phyloP scores from a whole-genome alignment of 2,797 vertebrate species.

The Pangasius mekongensis region DNA sequence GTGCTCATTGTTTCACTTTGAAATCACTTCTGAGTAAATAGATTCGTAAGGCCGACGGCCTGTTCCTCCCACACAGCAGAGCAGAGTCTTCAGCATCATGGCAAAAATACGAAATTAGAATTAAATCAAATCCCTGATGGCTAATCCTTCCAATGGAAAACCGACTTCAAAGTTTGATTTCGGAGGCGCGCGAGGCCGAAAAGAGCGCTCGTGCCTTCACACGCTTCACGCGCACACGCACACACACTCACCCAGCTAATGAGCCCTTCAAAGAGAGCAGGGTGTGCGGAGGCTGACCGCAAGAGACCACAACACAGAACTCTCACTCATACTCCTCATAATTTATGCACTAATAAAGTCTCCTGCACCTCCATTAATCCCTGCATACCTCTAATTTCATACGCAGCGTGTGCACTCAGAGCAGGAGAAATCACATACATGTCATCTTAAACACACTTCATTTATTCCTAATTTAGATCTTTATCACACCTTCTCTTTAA shows the following conservation, averaged over 20 bases:
- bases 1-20: conserved; percentile 31
- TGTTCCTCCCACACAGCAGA: conserved; percentile 69
- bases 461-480: not conserved
- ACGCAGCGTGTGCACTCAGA: not conserved
- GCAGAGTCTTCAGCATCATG: conserved; percentile 71
- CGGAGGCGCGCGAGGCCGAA: conserved; percentile 67
- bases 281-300: conserved; percentile 76
- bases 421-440: not conserved
- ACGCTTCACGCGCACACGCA: conserved; percentile 37
- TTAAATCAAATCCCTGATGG: conserved; percentile 78
- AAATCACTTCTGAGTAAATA: conserved; percentile 67
- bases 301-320: conserved; percentile 64
- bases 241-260: conserved; percentile 78
- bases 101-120: conserved; percentile 62
- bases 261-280: conserved; percentile 81
- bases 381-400: conserved; percentile 58
- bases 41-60: conserved; percentile 65
- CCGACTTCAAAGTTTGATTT: conserved; percentile 82
- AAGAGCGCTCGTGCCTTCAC: conserved; percentile 48
- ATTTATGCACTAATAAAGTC: conserved; percentile 75
- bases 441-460: not conserved
- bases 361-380: conserved; percentile 68
- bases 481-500: not conserved
- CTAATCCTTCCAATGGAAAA: conserved; percentile 81
- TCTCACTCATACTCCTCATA: conserved; percentile 14